Base-by-base conservation (phyloP, 2,113 vertebrate species). In the Lampris megalopsis region DNA sequence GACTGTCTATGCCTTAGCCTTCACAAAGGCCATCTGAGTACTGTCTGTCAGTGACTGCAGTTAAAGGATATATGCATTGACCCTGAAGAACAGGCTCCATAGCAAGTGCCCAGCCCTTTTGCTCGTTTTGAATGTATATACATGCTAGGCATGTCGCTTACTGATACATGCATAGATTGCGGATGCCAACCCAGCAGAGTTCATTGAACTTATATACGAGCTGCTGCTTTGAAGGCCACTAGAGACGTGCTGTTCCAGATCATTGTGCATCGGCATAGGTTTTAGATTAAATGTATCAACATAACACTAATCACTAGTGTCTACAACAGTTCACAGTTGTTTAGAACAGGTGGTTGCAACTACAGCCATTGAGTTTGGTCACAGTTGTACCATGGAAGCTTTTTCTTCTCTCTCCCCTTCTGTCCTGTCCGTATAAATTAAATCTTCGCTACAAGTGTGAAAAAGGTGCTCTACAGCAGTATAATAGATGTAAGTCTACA, bases 131-230 rank as follows among this genome's bases (percentile, higher is more conserved):
- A 50, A 50, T 50, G 49, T 50, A 50, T 50, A 50, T 6, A 66
- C 13, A 42, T 57, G 62, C 70, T 45, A 9, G 37, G 6, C 5
- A 10, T 42, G 36, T 53, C 53, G 53, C 1, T 57, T 37, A 24
- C 49, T 50, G 60, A 61, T 78, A 74, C 67, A 35, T 50, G 65
- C 49, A 66, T 52, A 11, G 49, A 50, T 11, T 5, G 5, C 2
- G 49, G 10, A 6, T 10, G 49, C 49, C 11, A 13, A 38, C n/a
- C 9, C 6, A 50, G 8, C 10, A 10, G 49, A 56, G 42, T 47
- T 50, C 49, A 58, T 35, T 67, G 40, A 57, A 13, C 42, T 65
- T 68, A 63, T 71, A 59, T 9, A 54, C 41, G 45, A 68, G 63
- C 63, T 68, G 4, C 58, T 54, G 42, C 9, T 7, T 11, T 36